These are phyloP conservation scores for Arctia plantaginis DNA, from an alignment of 2,888 invertebrate genomes.

Conservation along the genomic window DNA sequence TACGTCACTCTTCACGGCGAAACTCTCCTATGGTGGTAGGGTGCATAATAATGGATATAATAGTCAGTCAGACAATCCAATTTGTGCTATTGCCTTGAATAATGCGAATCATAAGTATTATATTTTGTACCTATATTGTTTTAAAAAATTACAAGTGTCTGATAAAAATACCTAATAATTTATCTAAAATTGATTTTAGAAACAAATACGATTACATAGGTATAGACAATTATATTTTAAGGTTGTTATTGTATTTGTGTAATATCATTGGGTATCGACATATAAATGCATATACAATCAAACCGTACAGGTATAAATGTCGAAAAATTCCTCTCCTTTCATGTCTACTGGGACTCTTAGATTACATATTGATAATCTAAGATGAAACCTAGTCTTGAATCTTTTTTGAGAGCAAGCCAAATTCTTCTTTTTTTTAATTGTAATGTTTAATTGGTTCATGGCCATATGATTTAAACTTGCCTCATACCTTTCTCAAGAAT, in stretches of 20 bases:
- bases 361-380: too few relatives aligned
- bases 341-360: too few relatives aligned
- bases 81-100: slow-evolving; percentile 27
- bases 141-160: background rate
- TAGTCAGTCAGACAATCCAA: slow-evolving; percentile 33
- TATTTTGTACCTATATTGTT: background rate
- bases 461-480: background rate
- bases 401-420: background rate
- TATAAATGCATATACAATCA: too few relatives aligned
- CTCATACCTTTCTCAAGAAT: background rate
- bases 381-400: background rate
- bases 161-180: background rate
- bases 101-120: background rate
- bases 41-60: slow-evolving; percentile 54
- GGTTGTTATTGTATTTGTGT: too few relatives aligned
- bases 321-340: background rate
- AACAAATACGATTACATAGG: background rate
- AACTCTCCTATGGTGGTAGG: slow-evolving; percentile 53
- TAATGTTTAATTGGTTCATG: too few relatives aligned
- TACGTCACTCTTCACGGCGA: slow-evolving; percentile 61
- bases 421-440: too few relatives aligned
- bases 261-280: background rate
- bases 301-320: background rate
- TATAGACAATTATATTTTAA: too few relatives aligned
- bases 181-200: background rate